These are phyloP conservation scores for Brachyptera risi DNA, from an alignment of 2,888 invertebrate species.

Conservation along the genomic window DNA sequence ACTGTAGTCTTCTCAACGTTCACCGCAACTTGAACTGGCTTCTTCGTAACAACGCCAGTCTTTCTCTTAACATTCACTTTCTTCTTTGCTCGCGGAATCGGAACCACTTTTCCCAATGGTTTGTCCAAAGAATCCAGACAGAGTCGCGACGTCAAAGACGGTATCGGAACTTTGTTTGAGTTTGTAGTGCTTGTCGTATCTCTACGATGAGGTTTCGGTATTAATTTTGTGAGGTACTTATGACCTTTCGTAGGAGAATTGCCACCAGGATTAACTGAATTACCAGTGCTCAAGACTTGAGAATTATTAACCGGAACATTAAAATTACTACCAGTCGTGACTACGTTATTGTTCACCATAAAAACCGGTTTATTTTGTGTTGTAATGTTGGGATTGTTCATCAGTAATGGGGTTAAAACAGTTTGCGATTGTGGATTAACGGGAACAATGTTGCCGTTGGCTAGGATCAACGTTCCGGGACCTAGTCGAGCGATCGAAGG, in stretches of 20 bases:
- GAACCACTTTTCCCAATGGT: not conserved
- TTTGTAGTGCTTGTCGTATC: conserved; percentile 38
- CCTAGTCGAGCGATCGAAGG: conserved; percentile 36
- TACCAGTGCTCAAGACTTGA: no score
- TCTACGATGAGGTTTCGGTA: conserved; percentile 24
- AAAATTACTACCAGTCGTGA: no score
- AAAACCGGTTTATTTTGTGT: conserved; percentile 20
- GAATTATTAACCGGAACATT: no score
- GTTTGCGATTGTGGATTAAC: no score
- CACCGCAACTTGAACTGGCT: not conserved
- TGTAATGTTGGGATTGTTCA: conserved; percentile 20
- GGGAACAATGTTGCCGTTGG: conserved; percentile 44
- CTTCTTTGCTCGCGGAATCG: not conserved
- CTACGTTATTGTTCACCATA: conserved; percentile 22
- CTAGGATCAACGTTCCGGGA: conserved; percentile 44
- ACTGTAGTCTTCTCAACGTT: not conserved
- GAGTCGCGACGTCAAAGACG: conserved; percentile 36
- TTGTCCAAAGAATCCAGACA: no score
- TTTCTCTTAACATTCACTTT: not conserved
- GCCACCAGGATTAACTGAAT: no score
- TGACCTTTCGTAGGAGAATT: no score
- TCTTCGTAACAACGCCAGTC: not conserved
- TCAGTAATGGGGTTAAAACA: conserved; percentile 38
- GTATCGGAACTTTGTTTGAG: conserved; percentile 39
- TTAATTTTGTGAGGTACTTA: conserved; percentile 19